Evolutionary conservation across 2,113 vertebrate genomes (phyloP).

Genomic region (Ophiodon elongatus): DNA sequence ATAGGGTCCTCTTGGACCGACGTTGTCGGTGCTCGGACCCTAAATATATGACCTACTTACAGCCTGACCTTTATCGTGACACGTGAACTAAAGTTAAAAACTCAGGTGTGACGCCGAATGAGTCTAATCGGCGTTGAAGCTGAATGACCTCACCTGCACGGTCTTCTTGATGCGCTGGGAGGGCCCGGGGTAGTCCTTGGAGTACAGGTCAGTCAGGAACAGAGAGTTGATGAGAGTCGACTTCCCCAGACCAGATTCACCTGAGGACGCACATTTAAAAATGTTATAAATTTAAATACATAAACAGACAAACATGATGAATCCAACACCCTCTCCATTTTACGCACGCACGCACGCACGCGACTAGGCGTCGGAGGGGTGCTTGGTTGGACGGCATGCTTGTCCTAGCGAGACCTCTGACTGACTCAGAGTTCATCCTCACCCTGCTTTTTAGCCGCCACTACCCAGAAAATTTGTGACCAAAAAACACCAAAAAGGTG

Average conservation of each 20-base stretch:
- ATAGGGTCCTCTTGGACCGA: too few species aligned
- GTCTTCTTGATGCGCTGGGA: slow-evolving; percentile 87
- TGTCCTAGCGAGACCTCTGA: slow-evolving; percentile 55
- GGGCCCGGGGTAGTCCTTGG: slow-evolving; percentile 85
- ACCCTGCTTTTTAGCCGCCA: not conserved
- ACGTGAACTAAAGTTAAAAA: not conserved
- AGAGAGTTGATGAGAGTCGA: slow-evolving; percentile 88
- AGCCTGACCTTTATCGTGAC: not conserved
- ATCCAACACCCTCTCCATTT: not conserved
- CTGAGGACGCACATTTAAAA: slow-evolving; percentile 64
- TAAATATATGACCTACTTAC: not conserved
- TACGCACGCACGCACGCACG: not conserved
- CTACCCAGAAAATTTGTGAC: not conserved
- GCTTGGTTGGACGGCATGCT: slow-evolving; percentile 35
- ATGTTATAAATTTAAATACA: not conserved
- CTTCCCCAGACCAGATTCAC: slow-evolving; percentile 87
- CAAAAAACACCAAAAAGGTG: slow-evolving; percentile 24
- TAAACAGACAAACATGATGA: not conserved
- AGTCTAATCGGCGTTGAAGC: too few species aligned
- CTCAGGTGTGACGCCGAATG: not conserved
- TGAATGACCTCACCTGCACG: slow-evolving; percentile 79
- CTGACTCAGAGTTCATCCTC: not conserved
- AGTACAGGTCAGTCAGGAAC: slow-evolving; percentile 86
- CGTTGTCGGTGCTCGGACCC: too few species aligned
- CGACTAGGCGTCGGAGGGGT: slow-evolving; percentile 30